Conservation (phyloP, 2,888 invertebrate species). For the Syritta pipiens region DNA sequence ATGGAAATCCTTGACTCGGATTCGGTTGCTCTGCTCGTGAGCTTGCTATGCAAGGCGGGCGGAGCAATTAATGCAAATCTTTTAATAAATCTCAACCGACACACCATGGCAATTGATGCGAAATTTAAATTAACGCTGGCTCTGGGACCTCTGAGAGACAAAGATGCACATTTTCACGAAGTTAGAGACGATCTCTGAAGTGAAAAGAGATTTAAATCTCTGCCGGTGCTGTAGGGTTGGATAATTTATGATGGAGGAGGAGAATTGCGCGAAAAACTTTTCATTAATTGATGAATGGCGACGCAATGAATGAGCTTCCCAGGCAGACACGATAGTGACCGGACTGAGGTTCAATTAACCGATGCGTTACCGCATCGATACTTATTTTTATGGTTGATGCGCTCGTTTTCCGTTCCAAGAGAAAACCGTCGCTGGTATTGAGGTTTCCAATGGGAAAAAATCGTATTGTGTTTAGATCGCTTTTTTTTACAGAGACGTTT, state of each 20-base stretch:
- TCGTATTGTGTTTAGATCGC: slow-evolving; percentile 2
- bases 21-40: slow-evolving; percentile 13
- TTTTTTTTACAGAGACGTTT: slow-evolving; percentile 16
- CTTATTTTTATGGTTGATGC: slow-evolving; percentile 57
- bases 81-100: slow-evolving; percentile 19
- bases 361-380: slow-evolving; percentile 62
- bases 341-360: slow-evolving; percentile 55
- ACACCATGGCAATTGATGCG: slow-evolving; percentile 38
- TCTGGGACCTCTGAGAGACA: slow-evolving; percentile 15
- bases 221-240: neutral
- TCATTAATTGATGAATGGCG: slow-evolving; percentile 59
- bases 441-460: slow-evolving; percentile 16
- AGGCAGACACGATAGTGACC: slow-evolving; percentile 34
- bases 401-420: slow-evolving; percentile 44
- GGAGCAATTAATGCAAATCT: slow-evolving; percentile 34
- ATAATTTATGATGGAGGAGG: neutral
- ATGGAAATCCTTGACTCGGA: slow-evolving; percentile 55
- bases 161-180: slow-evolving; percentile 48
- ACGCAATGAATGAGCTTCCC: slow-evolving; percentile 62
- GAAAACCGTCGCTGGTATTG: neutral
- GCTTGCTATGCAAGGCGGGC: slow-evolving; percentile 3
- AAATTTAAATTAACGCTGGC: slow-evolving; percentile 30
- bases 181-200: slow-evolving; percentile 18
- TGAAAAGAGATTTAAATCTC: slow-evolving; percentile 47
- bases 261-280: slow-evolving; percentile 25